Base-by-base conservation (phyloP, 2,888 invertebrate species). In the Augiades crinisus region DNA sequence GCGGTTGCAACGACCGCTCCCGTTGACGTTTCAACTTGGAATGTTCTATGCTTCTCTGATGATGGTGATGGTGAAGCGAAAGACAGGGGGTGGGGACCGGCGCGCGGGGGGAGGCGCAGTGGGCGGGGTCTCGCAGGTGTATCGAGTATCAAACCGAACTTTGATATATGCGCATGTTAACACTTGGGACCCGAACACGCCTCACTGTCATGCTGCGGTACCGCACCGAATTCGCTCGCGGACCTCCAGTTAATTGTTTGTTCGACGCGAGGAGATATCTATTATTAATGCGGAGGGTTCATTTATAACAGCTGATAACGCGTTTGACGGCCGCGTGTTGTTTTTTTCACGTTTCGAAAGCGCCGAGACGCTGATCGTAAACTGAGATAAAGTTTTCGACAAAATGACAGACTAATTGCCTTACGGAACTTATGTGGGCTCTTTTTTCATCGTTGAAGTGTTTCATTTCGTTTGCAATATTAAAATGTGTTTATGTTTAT, bases 121-220 rank as follows among this genome's bases (percentile, higher is more conserved):
- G 65, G 84, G 82, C 82, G 85, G 73, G 77, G 81, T 72, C 64
- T 76, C 65, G 72, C 86, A 87, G 86, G 87, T 87, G 85, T 79
- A 83, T 78, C 78, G 75, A 63, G 64, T 69, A 83, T 78, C 78
- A 75, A 63, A 63, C 68, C 75, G 74, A 78, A 79, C 76, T 67
- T 76, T 86, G 85, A 87, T 83, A 77, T 86, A 87, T 85, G 82
- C 84, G 79, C 81, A 80, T 81, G 81, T 83, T 85, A 83, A 80
- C 85, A 84, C 82, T 64, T 63, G 78, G 41, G 24, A n/a, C 22
- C 17, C 34, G 49, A 75, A 84, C 85, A 85, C 88, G 87, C 88
- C 88, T 88, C 73, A 77, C 71, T 81, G 85, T 86, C 85, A 82
- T 78, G 33, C 49, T 37, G 53, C 55, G 62, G 59, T 58, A 66